These are phyloP conservation scores for Priocnemis perturbator DNA, from an alignment of 2,888 invertebrate species.

Conservation along the genomic window DNA sequence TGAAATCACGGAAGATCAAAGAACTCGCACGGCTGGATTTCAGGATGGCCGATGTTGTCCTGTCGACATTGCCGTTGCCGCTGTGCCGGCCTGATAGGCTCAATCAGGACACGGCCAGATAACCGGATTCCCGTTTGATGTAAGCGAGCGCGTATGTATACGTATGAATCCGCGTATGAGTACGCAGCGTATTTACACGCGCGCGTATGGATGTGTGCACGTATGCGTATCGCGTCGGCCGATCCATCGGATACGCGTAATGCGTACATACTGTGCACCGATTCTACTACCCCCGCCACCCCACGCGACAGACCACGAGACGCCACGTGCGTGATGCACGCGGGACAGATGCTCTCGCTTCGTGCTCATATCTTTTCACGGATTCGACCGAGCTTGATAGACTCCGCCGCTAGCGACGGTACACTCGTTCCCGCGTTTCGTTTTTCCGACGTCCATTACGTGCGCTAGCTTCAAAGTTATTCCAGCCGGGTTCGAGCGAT, in stretches of 20 bases:
- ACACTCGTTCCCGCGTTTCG: too few relatives aligned
- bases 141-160: background rate
- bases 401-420: too few relatives aligned
- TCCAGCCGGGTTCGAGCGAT: too few relatives aligned
- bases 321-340: constrained; percentile 10
- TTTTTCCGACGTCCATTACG: too few relatives aligned
- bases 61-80: constrained; percentile 28
- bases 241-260: constrained; percentile 55
- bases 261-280: constrained; percentile 50
- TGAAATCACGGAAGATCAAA: constrained; percentile 73
- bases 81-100: constrained; percentile 41
- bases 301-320: too few relatives aligned
- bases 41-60: constrained; percentile 45
- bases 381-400: too few relatives aligned
- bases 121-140: constrained; percentile 56
- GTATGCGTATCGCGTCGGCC: constrained; percentile 52
- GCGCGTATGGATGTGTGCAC: constrained; percentile 16
- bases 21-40: constrained; percentile 58
- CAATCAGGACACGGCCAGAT: constrained; percentile 63
- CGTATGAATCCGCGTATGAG: constrained; percentile 4
- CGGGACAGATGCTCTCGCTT: background rate
- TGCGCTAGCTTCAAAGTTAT: too few relatives aligned
- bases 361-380: background rate
- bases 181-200: background rate
- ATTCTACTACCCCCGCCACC: constrained; percentile 47